Evolutionary conservation across 2,113 vertebrate genomes (phyloP).

Genomic region (Hyla sarda): DNA sequence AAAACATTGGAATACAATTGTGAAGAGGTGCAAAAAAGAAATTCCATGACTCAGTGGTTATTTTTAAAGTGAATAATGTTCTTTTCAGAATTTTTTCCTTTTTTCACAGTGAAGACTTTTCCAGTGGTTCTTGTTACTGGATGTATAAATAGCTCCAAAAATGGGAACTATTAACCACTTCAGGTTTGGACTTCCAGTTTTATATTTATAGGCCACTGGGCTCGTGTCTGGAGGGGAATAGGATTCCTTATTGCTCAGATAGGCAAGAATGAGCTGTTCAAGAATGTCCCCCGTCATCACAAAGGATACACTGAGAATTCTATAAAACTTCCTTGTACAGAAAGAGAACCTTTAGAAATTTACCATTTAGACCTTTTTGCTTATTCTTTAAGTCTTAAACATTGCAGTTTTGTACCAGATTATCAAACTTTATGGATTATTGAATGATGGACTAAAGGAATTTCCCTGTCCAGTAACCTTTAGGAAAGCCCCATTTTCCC

Average conservation of each 20-base stretch:
- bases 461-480: background rate
- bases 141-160: constrained; percentile 34
- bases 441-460: background rate
- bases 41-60: constrained; percentile 33
- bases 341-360: too few species aligned
- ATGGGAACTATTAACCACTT: constrained; percentile 33
- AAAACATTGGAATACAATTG: constrained; percentile 9
- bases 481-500: background rate
- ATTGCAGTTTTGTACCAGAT: background rate
- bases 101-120: constrained; percentile 3
- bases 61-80: constrained; percentile 27
- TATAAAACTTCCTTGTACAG: too few species aligned
- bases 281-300: too few species aligned
- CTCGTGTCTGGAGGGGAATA: background rate
- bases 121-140: background rate
- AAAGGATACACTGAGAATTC: too few species aligned
- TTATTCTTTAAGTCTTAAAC: background rate
- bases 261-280: background rate
- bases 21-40: constrained; percentile 24
- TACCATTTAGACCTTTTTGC: background rate
- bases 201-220: background rate
- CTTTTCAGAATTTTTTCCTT: constrained; percentile 8
- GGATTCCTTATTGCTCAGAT: background rate
- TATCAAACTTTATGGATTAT: background rate
- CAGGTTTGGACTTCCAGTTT: constrained; percentile 7